Base-by-base conservation (phyloP, 2,113 vertebrate genomes). In the Galemys pyrenaicus region DNA sequence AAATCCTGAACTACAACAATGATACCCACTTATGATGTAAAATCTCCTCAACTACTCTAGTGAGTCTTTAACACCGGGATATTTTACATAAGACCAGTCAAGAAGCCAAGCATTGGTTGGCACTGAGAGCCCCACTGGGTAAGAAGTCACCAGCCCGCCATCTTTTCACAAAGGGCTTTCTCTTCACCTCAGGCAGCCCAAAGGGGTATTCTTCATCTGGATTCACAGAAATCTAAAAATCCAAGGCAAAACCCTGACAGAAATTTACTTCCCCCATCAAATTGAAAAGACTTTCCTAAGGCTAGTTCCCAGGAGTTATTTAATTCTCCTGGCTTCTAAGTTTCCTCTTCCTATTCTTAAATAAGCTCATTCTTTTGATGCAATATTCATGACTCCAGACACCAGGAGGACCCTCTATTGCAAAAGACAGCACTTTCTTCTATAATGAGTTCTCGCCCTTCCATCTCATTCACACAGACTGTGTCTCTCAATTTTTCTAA, bases 321-420 rank as follows among this genome's bases (percentile, higher is more conserved):
- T 91, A 92, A 96, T 95, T 94, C 91, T 95, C 92, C 51, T 32
- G 22, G 94, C 68, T 91, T 91, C 91, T 92, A 30, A 39, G 68
- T 83, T 93, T 95, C 85, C 92, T 90, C 79, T 86, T 71, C 92
- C 39, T 94, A 91, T 82, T 80, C 60, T 89, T 91, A 96, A 95
- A 92, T 91, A 89, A 95, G 95, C 74, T 19, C 20, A 88, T 67
- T 79, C 86, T 95, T 96, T 91, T 96, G 94, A 95, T 97, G 82
- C 78, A 92, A 95, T 89, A 96, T 95, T 95, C 92, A 97, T 87
- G 88, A 91, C 78, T 83, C 68, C 91, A 95, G 81, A 90, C 74
- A 79, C 84, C 89, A 92, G 89, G 56, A 90, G 56, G 77, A 41
- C 20, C 85, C 82, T 92, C 91, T 19, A 46, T 20, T 82, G 58